phyloP scores from a whole-genome alignment of 1,140 invertebrate species.

The Ceratosolen solmsi region DNA sequence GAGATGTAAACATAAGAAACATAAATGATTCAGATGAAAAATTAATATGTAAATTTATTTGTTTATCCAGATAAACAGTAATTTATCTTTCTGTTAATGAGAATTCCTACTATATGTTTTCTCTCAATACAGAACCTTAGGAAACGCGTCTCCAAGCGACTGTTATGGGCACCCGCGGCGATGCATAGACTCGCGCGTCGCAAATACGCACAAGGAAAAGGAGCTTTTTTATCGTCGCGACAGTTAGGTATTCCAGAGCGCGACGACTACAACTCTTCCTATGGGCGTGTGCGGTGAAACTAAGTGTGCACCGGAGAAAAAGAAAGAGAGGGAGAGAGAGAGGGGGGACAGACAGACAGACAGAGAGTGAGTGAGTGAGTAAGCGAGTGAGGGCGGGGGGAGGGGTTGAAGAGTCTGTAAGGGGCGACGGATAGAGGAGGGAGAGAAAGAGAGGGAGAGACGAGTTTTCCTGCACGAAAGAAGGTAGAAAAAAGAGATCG shows the following conservation, averaged over 20 bases:
- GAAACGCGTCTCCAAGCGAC: conserved; percentile 28
- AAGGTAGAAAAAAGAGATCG: conserved; percentile 34
- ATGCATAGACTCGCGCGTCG: conserved; percentile 36
- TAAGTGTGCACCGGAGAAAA: not conserved
- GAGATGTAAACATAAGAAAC: not conserved
- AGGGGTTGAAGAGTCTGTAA: no score
- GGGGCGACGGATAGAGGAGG: not conserved
- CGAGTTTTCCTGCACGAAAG: conserved; percentile 29
- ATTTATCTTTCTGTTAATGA: not conserved
- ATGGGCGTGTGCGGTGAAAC: conserved; percentile 44
- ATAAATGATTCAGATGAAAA: not conserved
- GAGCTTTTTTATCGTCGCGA: conserved; percentile 44
- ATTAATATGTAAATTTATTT: conserved; percentile 12
- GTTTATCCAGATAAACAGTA: not conserved
- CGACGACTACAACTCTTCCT: conserved; percentile 42
- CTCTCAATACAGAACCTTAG: conserved; percentile 1
- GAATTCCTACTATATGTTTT: conserved; percentile 20
- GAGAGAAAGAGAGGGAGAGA: not conserved
- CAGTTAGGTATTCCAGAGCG: conserved; percentile 50
- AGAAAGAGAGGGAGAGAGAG: not conserved
- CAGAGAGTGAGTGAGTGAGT: not conserved
- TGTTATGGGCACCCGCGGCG: conserved; percentile 50
- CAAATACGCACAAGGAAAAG: conserved; percentile 33
- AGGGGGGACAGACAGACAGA: not conserved
- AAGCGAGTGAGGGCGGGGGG: not conserved